phyloP scores from a whole-genome alignment of 2,797 vertebrate genomes.

The Brachymystax lenok region DNA sequence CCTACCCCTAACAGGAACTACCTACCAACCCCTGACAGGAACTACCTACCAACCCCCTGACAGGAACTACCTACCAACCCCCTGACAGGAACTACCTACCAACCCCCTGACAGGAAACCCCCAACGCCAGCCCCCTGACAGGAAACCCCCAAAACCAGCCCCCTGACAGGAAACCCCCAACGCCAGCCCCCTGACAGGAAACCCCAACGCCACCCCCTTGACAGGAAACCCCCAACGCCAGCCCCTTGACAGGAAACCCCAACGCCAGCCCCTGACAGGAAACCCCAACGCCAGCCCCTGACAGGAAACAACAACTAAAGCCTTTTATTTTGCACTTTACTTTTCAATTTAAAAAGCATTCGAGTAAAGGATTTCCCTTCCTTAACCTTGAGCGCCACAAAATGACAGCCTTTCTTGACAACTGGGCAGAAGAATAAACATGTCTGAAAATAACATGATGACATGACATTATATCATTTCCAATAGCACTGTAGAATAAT shows the following conservation, averaged over 20 bases:
- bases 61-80: no score
- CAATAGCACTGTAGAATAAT: constrained; percentile 67
- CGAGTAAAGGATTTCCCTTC: constrained; percentile 71
- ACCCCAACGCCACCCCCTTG: background rate
- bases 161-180: background rate
- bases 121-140: background rate
- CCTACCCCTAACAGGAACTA: no score
- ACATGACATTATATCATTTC: constrained; percentile 67
- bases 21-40: no score
- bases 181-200: background rate
- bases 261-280: no score
- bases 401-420: constrained; percentile 59
- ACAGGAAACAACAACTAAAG: constrained; percentile 64
- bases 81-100: no score
- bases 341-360: constrained; percentile 79
- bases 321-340: constrained; percentile 79
- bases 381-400: constrained; percentile 39
- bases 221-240: no score
- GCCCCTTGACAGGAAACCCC: no score
- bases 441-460: constrained; percentile 43
- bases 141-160: no score
- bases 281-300: no score
- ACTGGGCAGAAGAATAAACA: constrained; percentile 56
- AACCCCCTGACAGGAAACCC: background rate
- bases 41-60: no score